Evolutionary conservation across 2,113 vertebrate genomes (phyloP).

Genomic region (Tichodroma muraria): DNA sequence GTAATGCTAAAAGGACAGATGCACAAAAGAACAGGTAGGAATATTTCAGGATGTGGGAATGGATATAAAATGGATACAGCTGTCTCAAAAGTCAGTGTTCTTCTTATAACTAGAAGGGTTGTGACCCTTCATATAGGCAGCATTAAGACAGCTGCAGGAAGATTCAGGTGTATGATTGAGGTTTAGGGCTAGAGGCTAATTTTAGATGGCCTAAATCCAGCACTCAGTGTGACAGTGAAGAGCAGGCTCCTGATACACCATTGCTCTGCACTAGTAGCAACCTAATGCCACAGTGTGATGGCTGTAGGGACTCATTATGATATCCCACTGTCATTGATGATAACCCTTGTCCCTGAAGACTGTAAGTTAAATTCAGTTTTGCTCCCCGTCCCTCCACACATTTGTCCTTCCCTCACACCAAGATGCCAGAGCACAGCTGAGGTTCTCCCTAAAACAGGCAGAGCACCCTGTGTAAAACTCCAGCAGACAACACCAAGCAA

Average conservation of each 20-base stretch:
- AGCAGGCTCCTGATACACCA: neutral
- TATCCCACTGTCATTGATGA: neutral
- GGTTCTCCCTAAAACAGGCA: neutral
- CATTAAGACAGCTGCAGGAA: neutral
- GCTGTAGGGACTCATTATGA: neutral
- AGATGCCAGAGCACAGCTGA: neutral
- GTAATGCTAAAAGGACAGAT: neutral
- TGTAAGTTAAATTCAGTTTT: neutral
- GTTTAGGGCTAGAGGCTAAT: neutral
- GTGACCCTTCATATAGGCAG: neutral
- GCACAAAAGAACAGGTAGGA: neutral
- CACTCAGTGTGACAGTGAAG: neutral
- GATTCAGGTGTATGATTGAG: neutral
- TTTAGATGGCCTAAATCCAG: constrained; percentile 24
- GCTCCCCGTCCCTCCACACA: neutral
- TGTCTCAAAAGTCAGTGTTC: neutral
- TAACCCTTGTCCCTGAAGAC: neutral
- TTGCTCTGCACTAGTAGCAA: neutral
- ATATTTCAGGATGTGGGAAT: neutral
- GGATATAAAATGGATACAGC: neutral
- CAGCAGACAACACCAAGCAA: neutral
- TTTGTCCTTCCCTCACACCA: neutral
- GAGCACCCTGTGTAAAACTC: neutral
- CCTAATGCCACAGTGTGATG: neutral
- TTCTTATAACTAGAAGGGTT: neutral